Conservation (phyloP, 2,113 vertebrate genomes). For the Burhinus bistriatus region DNA sequence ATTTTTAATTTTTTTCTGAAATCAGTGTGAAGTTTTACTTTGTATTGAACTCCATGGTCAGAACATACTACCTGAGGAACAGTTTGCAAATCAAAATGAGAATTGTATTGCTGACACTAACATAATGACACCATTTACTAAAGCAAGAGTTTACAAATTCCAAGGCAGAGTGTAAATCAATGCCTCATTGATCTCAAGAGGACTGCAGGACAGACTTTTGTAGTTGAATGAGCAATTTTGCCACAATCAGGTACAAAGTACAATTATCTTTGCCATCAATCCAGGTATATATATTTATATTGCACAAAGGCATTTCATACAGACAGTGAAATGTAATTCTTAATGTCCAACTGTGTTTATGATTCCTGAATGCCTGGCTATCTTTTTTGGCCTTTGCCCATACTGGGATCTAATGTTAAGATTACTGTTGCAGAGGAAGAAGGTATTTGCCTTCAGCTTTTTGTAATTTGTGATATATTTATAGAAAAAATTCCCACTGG, state of each 20-base stretch:
- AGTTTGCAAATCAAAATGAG: not conserved
- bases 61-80: not conserved
- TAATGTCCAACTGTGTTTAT: not conserved
- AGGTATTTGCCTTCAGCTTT: not conserved
- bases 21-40: not conserved
- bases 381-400: not conserved
- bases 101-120: not conserved
- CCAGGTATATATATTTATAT: not conserved
- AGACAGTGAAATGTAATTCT: not conserved
- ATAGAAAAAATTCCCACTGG: not conserved
- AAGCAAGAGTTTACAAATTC: not conserved
- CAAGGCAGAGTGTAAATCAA: not conserved
- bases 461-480: not conserved
- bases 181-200: not conserved
- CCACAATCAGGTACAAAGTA: not conserved
- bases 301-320: not conserved
- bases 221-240: not conserved
- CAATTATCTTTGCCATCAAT: not conserved
- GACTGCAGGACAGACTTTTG: not conserved
- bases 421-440: not conserved
- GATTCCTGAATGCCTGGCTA: not conserved
- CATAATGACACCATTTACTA: not conserved
- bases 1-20: not conserved
- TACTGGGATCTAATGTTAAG: not conserved
- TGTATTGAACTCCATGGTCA: not conserved